phyloP scores from a whole-genome alignment of 2,888 invertebrate species.

The Catocala nupta region DNA sequence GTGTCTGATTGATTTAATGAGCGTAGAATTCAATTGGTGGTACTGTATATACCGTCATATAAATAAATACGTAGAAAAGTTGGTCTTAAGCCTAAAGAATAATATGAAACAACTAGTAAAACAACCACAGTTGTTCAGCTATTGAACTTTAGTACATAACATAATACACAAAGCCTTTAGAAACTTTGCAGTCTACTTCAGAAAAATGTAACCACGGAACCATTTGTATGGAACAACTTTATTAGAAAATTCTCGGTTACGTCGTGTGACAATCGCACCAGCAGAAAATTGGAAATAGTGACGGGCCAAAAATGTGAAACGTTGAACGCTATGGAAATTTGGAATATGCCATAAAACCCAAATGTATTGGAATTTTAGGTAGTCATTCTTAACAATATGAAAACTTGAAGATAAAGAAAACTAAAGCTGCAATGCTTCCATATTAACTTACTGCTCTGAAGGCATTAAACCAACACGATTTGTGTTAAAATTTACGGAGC shows the following conservation, averaged over 20 bases:
- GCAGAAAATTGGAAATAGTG: slow-evolving; percentile 63
- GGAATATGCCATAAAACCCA: slow-evolving; percentile 16
- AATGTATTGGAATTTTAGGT: not conserved
- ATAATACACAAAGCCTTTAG: slow-evolving; percentile 22
- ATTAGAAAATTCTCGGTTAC: slow-evolving; percentile 51
- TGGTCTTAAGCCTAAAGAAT: slow-evolving; percentile 8
- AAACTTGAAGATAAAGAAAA: too few species aligned
- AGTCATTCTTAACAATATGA: not conserved
- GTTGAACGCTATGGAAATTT: slow-evolving; percentile 20
- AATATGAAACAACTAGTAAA: slow-evolving; percentile 26
- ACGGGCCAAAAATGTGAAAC: slow-evolving; percentile 52
- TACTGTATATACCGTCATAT: not conserved
- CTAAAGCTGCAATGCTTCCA: too few species aligned
- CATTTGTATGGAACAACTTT: slow-evolving; percentile 53
- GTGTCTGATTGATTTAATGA: slow-evolving; percentile 1
- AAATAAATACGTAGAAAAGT: too few species aligned
- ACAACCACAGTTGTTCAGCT: slow-evolving; percentile 16
- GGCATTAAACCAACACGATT: too few species aligned
- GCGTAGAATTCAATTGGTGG: slow-evolving; percentile 2
- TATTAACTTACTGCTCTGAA: too few species aligned
- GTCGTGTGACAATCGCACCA: slow-evolving; percentile 49
- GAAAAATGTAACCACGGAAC: slow-evolving; percentile 42
- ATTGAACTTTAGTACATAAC: slow-evolving; percentile 20
- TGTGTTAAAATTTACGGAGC: not conserved
- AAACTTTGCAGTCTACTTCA: slow-evolving; percentile 31